Base-by-base conservation (phyloP, 2,113 vertebrate genomes). In the Cercopithecus mona region DNA sequence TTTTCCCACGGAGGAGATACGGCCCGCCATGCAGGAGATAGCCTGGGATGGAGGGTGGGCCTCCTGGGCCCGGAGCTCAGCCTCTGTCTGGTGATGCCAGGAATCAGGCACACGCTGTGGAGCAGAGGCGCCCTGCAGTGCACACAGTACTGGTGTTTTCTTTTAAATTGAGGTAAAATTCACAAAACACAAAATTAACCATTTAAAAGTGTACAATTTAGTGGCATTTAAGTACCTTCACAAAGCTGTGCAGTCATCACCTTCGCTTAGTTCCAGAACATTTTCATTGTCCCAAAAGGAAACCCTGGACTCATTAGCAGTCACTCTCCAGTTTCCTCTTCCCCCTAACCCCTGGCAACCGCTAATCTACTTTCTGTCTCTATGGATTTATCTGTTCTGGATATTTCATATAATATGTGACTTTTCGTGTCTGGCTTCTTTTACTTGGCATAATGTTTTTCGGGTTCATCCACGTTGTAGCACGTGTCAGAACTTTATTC, bases 21-120 rank as follows among this genome's bases (percentile, higher is more conserved):
- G 48, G 38, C 30, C 0, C 3, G 8, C 11, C 8, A 3, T 25
- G 14, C 14, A 48, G 32, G 14, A 48, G 81, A 30, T 18, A n/a
- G 45, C 61, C 86, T 40, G 90, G 35, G 10, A 6, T 64, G 48
- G 68, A 59, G 38, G 18, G 45, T 4, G 8, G 90, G 48, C 78
- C 38, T 75, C 50, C 35, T n/a, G 0, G 0, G 14, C 52, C 45
- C 2, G 0, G n/a, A 18, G 48, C 22, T 0, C 22, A 13, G n/a
- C 27, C 40, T 48, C 32, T 76, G 2, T 8, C 43, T 48, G 8
- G 3, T 50, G 80, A 27, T n/a, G 22, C 48, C 6, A 40, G 57
- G 32, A 48, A 45, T 52, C 1, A 0, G 64, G 25, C 64, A 2
- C 0, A 9, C 16, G 25, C 9, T 68, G 40, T 43, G 48, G 38